Conservation (phyloP, 2,113 vertebrate genomes). For the Engystomops pustulosus region DNA sequence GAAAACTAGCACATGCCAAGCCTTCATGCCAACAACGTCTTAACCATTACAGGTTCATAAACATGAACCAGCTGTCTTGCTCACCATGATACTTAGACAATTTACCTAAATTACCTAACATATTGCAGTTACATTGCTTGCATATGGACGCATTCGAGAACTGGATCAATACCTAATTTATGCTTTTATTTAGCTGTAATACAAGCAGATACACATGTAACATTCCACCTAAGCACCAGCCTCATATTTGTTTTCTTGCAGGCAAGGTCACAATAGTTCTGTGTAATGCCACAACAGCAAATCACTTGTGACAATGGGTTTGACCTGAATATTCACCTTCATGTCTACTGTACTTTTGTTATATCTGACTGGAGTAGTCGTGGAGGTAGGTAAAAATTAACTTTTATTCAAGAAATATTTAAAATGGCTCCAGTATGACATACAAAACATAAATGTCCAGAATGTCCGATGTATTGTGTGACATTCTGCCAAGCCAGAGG, state of each 20-base stretch:
- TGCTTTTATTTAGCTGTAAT: background rate
- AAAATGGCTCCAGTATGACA: too few species aligned
- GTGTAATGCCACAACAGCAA: background rate
- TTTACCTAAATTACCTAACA: background rate
- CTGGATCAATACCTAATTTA: background rate
- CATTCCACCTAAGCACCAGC: background rate
- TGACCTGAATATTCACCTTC: background rate
- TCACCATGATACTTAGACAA: background rate
- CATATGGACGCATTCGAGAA: background rate
- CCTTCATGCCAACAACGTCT: background rate
- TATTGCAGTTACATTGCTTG: background rate
- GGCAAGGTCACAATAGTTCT: background rate
- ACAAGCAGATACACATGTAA: background rate
- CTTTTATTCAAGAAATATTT: too few species aligned
- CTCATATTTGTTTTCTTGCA: background rate
- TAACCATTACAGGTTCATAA: background rate
- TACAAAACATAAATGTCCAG: too few species aligned
- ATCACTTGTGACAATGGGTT: background rate
- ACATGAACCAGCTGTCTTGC: background rate
- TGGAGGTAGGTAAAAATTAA: too few species aligned
- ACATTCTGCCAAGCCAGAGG: too few species aligned
- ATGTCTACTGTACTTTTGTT: too few species aligned
- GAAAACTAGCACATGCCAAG: background rate
- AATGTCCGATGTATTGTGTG: too few species aligned
- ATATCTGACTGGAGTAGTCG: too few species aligned